Percentiles rank a stretch among this genome's conserved stretches.
These are phyloP conservation scores for Lampropteryx suffumata DNA, from an alignment of 2,888 invertebrate species.

Conservation along the genomic window DNA sequence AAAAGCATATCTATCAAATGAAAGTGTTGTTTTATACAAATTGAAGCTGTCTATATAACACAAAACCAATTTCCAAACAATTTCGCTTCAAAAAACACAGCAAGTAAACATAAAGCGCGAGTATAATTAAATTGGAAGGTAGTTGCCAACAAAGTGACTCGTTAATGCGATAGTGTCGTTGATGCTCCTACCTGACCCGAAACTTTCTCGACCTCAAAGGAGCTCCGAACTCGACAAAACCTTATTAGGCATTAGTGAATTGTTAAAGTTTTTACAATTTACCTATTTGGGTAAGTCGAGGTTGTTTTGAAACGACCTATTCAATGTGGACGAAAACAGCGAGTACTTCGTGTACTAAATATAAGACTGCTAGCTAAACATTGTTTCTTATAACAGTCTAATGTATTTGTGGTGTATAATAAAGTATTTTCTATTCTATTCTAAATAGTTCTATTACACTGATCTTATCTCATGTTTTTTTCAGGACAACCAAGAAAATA, in stretches of 20 bases:
- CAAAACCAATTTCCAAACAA: neutral
- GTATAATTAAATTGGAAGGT: slow-evolving; percentile 64
- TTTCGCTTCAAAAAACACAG: slow-evolving; percentile 3
- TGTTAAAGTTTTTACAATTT: slow-evolving; percentile 30
- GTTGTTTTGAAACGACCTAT: neutral
- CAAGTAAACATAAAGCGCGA: slow-evolving; percentile 39
- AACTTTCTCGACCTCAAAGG: slow-evolving; percentile 57
- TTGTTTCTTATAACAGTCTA: too few species aligned
- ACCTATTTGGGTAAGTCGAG: neutral
- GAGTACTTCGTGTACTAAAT: too few species aligned
- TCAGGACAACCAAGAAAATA: too few species aligned
- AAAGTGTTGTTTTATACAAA: too few species aligned
- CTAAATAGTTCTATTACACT: too few species aligned
- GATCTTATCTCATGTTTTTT: too few species aligned
- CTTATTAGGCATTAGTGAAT: slow-evolving; percentile 42
- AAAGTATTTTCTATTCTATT: too few species aligned
- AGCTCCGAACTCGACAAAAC: slow-evolving; percentile 40
- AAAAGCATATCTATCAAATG: too few species aligned
- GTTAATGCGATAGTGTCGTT: slow-evolving; percentile 67
- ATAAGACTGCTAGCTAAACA: too few species aligned
- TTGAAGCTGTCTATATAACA: too few species aligned
- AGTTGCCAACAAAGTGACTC: slow-evolving; percentile 59
- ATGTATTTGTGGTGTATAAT: too few species aligned
- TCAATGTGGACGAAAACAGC: too few species aligned
- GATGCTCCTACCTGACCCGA: slow-evolving; percentile 58